Evolutionary conservation across 2,797 vertebrate species (phyloP).

Genomic region (Calcarius lapponicus): DNA sequence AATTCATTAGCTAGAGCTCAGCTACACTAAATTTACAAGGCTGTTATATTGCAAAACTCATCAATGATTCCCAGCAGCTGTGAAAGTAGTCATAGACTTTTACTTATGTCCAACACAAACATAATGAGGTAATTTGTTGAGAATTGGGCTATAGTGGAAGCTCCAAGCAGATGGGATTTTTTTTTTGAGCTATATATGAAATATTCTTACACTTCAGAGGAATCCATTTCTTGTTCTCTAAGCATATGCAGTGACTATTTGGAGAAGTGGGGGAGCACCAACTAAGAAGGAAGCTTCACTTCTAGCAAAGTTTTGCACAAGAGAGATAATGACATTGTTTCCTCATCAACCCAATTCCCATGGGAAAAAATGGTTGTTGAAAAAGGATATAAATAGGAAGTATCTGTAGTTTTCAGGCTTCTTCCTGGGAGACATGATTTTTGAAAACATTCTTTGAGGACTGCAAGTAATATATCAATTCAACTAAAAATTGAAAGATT

Average conservation of each 20-base stretch:
- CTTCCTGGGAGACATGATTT: neutral
- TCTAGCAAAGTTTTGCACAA: neutral
- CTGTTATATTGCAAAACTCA: neutral
- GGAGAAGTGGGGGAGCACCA: neutral
- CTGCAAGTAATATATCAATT: neutral
- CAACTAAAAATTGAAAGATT: neutral
- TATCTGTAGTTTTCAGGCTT: neutral
- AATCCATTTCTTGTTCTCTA: neutral
- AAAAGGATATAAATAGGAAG: neutral
- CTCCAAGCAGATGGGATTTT: neutral
- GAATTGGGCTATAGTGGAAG: neutral
- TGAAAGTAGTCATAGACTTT: neutral
- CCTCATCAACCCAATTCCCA: neutral
- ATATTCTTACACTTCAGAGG: neutral
- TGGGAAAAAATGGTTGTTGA: neutral
- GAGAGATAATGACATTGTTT: neutral
- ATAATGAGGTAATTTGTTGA: constrained; percentile 6
- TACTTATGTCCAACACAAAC: neutral
- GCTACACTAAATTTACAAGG: fast-evolving
- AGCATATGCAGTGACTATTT: neutral
- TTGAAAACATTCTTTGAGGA: neutral
- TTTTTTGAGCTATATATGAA: neutral
- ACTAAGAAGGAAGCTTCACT: neutral
- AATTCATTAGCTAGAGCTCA: neutral
- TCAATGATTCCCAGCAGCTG: neutral